Percentiles rank a stretch among this genome's conserved stretches.
Evolutionary conservation across 2,888 invertebrate species (phyloP).

Genomic region (Iselma pallidipennis): DNA sequence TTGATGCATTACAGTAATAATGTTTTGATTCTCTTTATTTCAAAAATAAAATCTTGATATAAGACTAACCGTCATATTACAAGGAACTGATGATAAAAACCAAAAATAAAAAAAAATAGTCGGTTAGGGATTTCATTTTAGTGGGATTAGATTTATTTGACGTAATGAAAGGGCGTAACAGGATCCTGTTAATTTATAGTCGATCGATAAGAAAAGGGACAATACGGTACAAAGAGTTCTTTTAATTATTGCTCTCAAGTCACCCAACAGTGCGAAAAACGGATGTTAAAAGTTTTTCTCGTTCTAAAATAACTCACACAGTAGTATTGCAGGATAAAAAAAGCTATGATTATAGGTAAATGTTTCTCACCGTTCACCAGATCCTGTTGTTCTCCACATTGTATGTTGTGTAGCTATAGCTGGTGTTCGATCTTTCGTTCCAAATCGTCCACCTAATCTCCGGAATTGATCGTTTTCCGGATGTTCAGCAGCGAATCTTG

Average conservation of each 20-base stretch:
- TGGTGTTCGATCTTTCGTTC: constrained; percentile 45
- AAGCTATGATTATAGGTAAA: neutral
- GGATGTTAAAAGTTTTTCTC: neutral
- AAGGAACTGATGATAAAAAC: neutral
- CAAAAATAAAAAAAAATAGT: neutral
- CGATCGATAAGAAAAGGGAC: neutral
- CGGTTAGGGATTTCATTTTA: neutral
- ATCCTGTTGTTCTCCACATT: constrained; percentile 55
- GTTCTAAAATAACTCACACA: too few relatives aligned
- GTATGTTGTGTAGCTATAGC: constrained; percentile 43
- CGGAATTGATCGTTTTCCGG: constrained; percentile 65
- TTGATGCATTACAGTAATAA: neutral
- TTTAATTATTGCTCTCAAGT: neutral
- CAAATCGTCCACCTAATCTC: constrained; percentile 56
- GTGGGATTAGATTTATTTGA: constrained; percentile 3
- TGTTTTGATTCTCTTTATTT: neutral
- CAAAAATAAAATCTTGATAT: too few relatives aligned
- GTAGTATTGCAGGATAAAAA: neutral
- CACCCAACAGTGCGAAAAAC: neutral
- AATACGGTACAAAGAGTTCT: neutral
- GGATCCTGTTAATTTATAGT: neutral
- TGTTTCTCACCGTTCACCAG: constrained; percentile 49
- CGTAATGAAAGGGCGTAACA: constrained; percentile 1
- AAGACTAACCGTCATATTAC: neutral
- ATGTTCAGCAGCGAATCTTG: constrained; percentile 70